phyloP scores from a whole-genome alignment of 2,888 invertebrate species.

The Leptopterna dolabrata region DNA sequence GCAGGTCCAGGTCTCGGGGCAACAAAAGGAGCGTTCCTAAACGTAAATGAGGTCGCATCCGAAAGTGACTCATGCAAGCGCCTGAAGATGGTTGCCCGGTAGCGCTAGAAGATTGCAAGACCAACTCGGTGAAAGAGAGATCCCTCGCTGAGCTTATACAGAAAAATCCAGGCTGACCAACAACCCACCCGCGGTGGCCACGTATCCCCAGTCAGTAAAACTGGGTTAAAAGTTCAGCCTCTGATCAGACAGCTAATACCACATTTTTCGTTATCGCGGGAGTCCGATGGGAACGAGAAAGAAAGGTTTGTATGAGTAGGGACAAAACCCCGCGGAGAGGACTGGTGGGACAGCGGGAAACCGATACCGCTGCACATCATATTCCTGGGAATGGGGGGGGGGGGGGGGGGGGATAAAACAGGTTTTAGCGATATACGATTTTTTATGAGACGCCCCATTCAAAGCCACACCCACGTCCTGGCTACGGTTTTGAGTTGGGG shows the following conservation, averaged over 20 bases:
- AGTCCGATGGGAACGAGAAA: neutral
- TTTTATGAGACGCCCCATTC: neutral
- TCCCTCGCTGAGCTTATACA: neutral
- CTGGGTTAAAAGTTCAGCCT: neutral
- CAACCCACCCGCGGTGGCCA: neutral
- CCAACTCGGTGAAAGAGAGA: neutral
- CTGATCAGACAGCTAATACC: neutral
- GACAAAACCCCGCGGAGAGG: neutral
- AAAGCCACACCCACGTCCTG: neutral
- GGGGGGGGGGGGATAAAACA: neutral
- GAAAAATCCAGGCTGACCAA: neutral
- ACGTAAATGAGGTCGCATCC: slow-evolving; percentile 3
- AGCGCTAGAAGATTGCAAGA: slow-evolving; percentile 11
- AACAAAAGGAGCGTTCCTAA: slow-evolving; percentile 3
- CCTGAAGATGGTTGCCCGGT: neutral
- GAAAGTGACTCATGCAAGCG: slow-evolving; percentile 1
- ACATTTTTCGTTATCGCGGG: neutral
- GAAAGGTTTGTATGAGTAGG: neutral
- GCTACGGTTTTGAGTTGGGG: neutral
- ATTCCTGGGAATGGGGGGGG: neutral
- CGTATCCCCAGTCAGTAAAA: neutral
- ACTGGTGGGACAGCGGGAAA: neutral
- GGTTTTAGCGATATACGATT: neutral
- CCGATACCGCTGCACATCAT: neutral
- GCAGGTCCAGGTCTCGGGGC: neutral